Evolutionary conservation across 2,113 vertebrate species (phyloP), one percentile per base, ranked within the genome.

Genomic region (Anarhynchus alexandrinus): DNA sequence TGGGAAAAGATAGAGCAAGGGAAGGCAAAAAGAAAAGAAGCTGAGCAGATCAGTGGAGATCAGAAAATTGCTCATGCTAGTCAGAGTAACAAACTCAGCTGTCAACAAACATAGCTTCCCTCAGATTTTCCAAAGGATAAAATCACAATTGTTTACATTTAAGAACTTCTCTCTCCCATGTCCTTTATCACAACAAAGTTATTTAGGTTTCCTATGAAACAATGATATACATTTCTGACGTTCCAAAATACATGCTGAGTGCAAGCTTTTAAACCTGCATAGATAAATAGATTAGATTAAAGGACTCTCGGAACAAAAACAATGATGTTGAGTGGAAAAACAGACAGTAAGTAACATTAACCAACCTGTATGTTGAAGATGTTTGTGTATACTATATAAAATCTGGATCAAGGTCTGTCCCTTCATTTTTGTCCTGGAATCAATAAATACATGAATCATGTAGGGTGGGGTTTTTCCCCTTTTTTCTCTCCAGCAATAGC

Each of bases 281-380:
- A 94, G 95, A 96, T 95, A 88, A 80, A 94, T 5, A 91, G 95
- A 96, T 93, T 86, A 96, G 94, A 93, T 89, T 95, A 95, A 87
- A 94, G 42, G 22, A 36, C 16, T n/a, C 45, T 62, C 3, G 2
- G 43, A 90, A 89, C 15, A 87, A 91, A 94, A 96, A 86, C 92
- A 82, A 54, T 3, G 16, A 17, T 54, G 29, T 25, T 66, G 51
- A 93, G 55, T 82, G 82, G 77, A 82, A 97, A 96, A 97, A 95
- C 74, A 94, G 54, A 55, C 23, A 30, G 6, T 32, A 82, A 89
- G 73, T 86, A 91, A 79, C 70, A 66, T 77, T 88, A 83, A 7
- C 54, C 58, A 62, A 47, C 38, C 0, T 6, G 1, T 66, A 69
- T 14, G 0, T 43, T 55, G 64, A 79, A 87, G 38, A 26, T 42